A percentile compares a stretch with the other conserved stretches of the same genome.
Conservation (phyloP, 2,113 vertebrate genomes). For the Notarius quadriscutis region DNA sequence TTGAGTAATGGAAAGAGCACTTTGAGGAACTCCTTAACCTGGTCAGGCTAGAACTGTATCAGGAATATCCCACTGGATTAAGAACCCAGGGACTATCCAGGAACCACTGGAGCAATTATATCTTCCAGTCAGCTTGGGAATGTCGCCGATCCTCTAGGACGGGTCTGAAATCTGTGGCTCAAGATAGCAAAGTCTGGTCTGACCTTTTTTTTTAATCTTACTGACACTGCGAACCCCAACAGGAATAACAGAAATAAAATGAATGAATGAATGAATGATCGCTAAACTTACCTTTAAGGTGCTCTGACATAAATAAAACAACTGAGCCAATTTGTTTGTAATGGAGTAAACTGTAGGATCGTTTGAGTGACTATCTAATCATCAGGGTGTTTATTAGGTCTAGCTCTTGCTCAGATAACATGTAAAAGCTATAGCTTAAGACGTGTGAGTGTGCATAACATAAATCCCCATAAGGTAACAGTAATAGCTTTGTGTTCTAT, state of each 20-base stretch:
- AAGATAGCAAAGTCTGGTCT: too few relatives aligned
- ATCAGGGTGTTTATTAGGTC: not conserved
- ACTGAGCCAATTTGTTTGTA: not conserved
- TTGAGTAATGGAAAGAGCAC: not conserved
- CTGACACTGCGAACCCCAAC: not conserved
- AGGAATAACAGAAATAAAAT: not conserved
- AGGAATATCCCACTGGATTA: not conserved
- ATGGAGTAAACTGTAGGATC: not conserved
- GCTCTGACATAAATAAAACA: not conserved
- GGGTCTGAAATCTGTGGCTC: not conserved
- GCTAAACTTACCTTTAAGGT: not conserved
- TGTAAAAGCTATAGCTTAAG: not conserved
- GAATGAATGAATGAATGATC: not conserved
- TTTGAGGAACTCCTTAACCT: not conserved
- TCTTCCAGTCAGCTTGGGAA: not conserved
- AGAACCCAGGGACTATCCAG: not conserved
- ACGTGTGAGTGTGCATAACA: not conserved
- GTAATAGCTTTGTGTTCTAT: constrained; percentile 5
- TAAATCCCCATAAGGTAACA: constrained; percentile 10
- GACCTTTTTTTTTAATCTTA: not conserved
- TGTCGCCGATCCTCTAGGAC: not conserved
- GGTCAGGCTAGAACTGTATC: not conserved
- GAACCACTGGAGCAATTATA: not conserved
- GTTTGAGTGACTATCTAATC: not conserved
- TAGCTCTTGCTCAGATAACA: not conserved